Conservation (phyloP, 2,888 invertebrate species). For the Meganola albula region DNA sequence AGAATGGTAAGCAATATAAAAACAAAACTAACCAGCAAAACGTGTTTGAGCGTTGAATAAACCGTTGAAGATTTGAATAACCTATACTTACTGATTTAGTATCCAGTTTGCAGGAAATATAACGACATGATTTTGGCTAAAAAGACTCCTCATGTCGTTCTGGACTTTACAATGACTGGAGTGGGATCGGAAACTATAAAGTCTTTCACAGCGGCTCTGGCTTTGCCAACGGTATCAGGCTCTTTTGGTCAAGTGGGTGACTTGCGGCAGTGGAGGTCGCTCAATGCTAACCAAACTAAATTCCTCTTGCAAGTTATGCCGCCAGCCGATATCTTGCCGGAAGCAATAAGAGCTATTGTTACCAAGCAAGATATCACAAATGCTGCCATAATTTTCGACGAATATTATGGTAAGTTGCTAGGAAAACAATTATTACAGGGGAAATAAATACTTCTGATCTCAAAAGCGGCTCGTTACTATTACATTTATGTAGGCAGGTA, state of each 20-base stretch:
- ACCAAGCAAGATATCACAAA: slow-evolving; percentile 91
- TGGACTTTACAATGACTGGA: slow-evolving; percentile 90
- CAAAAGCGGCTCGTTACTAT: too few species aligned
- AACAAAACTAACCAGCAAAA: too few species aligned
- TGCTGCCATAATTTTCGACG: slow-evolving; percentile 94
- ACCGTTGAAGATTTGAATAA: too few species aligned
- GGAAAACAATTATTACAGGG: too few species aligned
- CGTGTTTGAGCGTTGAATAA: too few species aligned
- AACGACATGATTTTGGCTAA: slow-evolving; percentile 80
- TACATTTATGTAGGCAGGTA: slow-evolving; percentile 12
- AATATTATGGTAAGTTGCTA: slow-evolving; percentile 82
- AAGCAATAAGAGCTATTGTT: slow-evolving; percentile 89
- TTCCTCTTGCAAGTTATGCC: slow-evolving; percentile 91
- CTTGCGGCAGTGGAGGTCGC: slow-evolving; percentile 87
- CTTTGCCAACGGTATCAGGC: slow-evolving; percentile 88
- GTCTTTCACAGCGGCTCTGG: slow-evolving; percentile 87
- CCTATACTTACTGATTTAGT: slow-evolving; percentile 9
- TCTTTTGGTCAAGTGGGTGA: slow-evolving; percentile 92
- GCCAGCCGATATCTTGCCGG: slow-evolving; percentile 90
- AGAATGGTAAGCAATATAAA: slow-evolving; percentile 83
- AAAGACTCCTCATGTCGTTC: slow-evolving; percentile 85
- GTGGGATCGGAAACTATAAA: slow-evolving; percentile 90
- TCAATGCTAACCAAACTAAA: slow-evolving; percentile 82
- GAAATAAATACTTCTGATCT: too few species aligned
- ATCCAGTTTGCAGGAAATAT: slow-evolving; percentile 84